These are phyloP conservation scores for Sebastes trivittatus DNA, from an alignment of 2,797 vertebrate species.

Conservation along the genomic window DNA sequence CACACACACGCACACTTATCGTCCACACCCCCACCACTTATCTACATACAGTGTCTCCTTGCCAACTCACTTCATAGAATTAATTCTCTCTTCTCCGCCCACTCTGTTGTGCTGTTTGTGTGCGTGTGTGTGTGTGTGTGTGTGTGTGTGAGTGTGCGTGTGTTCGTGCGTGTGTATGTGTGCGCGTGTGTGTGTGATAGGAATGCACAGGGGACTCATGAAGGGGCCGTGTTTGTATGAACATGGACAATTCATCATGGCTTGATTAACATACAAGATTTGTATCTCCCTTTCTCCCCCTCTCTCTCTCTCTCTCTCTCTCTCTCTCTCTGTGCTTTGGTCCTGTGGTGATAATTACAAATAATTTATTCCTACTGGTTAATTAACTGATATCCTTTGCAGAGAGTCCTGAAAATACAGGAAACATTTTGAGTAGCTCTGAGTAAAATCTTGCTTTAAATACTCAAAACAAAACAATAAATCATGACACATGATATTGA, in stretches of 20 bases:
- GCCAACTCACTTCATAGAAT: slow-evolving; percentile 78
- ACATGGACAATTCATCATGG: slow-evolving; percentile 80
- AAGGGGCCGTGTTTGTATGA: slow-evolving; percentile 76
- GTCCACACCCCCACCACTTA: slow-evolving; percentile 37
- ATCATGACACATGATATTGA: not conserved
- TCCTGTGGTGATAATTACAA: slow-evolving; percentile 76
- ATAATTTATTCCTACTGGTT: slow-evolving; percentile 74
- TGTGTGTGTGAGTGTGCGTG: not conserved
- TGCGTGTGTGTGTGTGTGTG: slow-evolving; percentile 2
- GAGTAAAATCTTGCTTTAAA: slow-evolving; percentile 10
- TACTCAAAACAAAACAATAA: not conserved
- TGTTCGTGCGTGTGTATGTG: not conserved
- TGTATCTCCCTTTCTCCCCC: slow-evolving; percentile 47
- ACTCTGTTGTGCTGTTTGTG: slow-evolving; percentile 52
- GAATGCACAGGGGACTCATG: slow-evolving; percentile 77
- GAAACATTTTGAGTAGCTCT: slow-evolving; percentile 19
- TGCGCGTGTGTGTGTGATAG: not conserved
- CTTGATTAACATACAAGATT: slow-evolving; percentile 81
- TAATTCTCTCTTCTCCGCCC: slow-evolving; percentile 76
- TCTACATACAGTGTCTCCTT: slow-evolving; percentile 69
- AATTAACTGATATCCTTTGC: slow-evolving; percentile 64
- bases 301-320: slow-evolving; percentile 1
- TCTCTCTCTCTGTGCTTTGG: slow-evolving; percentile 10
- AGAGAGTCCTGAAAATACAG: slow-evolving; percentile 33
- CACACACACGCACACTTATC: slow-evolving; percentile 13